Evolutionary conservation across 53 echinoderm and acorn worm species (phyloP).

Genomic region (Temnopleurus reevesii): DNA sequence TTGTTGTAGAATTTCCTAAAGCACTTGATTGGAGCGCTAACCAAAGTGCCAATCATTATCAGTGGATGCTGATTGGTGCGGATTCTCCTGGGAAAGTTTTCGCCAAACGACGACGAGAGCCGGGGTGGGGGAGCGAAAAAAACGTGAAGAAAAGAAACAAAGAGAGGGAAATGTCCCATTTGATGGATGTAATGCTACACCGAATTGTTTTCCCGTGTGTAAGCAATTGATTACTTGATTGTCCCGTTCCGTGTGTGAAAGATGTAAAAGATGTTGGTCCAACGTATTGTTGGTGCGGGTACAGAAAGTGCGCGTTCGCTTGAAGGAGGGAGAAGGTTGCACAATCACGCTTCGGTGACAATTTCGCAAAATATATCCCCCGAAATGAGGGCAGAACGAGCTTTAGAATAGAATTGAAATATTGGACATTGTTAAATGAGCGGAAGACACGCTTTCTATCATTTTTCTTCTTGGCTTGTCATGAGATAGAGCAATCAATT

Average conservation of each 20-base stretch:
- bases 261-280: neutral
- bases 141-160: constrained; percentile 30
- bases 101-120: constrained; percentile 14
- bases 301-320: neutral
- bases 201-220: constrained; percentile 58
- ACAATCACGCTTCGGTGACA: constrained; percentile 19
- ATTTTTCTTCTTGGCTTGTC: too few species aligned
- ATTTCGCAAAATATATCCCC: neutral
- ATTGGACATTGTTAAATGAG: constrained; percentile 27
- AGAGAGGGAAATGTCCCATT: constrained; percentile 52
- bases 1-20: constrained; percentile 46
- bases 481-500: neutral
- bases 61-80: constrained; percentile 45
- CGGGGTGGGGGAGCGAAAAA: constrained; percentile 35
- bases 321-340: constrained; percentile 27
- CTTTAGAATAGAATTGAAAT: neutral
- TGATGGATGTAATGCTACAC: constrained; percentile 53
- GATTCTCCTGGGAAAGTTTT: constrained; percentile 38
- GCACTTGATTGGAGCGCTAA: constrained; percentile 36
- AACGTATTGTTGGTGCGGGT: constrained; percentile 23
- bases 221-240: constrained; percentile 62
- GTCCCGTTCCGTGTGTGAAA: constrained; percentile 41
- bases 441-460: neutral
- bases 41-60: constrained; percentile 60
- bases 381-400: neutral